Base-by-base conservation (phyloP, 2,797 vertebrate species). In the Phrynocephalus vlangalii region DNA sequence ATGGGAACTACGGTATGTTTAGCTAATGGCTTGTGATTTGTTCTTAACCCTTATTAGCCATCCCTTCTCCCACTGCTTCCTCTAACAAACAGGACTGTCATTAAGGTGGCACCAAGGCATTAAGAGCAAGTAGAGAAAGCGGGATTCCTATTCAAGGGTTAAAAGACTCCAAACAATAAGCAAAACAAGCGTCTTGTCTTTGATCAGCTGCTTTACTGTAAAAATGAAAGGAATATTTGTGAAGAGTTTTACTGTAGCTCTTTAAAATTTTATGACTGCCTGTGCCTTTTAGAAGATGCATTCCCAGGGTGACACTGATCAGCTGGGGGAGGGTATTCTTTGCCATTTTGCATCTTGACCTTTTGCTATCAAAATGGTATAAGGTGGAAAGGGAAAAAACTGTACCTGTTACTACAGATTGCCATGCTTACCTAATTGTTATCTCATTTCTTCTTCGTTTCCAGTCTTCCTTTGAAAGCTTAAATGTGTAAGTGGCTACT, bases 261-360 rank as follows among this genome's bases (percentile, higher is more conserved):
- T 96, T 94, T 90, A 94, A 95, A 92, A 88, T 88, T 94, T 95
- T 92, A 92, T 90, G 87, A 91, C 66, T 85, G 85, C 90, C 88
- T 82, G 38, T 79, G 79, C 72, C 71, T 4, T 33, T 71, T 56
- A 88, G 82, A 24, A 84, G 90, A 90, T 72, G 72, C 16, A 1
- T 92, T 96, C 82, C 79, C 82, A 92, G 52, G 60, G 48, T 89
- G 92, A 89, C 33, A 13, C 33, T 9, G 48, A 76, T 89, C 92
- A 83, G 85, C 87, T 84, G 86, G 67, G 60, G 26, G 76, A 44
- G 13, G 63, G 90, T 90, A 48, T 91, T 92, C 87, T 83, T 93
- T 82, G 83, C 38, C 38, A 76, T 95, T 94, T 95, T 11, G 3
- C 75, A 92, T 76, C 84, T 88, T 92, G 90, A 88, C 79, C 72